Base-by-base conservation (phyloP, 2,113 vertebrate species). In the Corydoras sp. region DNA sequence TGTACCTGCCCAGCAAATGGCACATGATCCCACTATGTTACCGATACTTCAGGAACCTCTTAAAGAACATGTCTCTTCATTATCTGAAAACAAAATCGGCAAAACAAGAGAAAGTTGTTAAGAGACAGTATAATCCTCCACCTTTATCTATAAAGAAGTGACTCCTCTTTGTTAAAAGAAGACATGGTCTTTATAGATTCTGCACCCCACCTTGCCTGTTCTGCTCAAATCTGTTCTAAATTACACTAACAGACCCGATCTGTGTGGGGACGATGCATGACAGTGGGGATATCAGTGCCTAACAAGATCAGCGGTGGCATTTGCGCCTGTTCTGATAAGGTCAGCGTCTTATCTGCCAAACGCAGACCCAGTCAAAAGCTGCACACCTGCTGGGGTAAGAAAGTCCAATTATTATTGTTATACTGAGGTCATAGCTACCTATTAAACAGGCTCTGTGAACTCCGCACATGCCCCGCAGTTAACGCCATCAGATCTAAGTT, bases 271-370 rank as follows among this genome's bases (percentile, higher is more conserved):
- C 13, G 24, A 30, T 6, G 13, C 10, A n/a, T 64, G 72, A 75
- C 63, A 48, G 66, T 61, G 65, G 61, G 53, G 12, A 78, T 31
- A 24, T 62, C 49, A 32, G 65, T 30, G 73, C n/a, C 10, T 65
- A 69, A 78, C 62, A 55, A 75, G 73, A 73, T 73, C 65, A 66
- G 74, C 10, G 29, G n/a, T 79, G 77, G 43, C 70, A 76, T 79
- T 79, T 79, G 30, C 35, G 48, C 51, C 32, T 59, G 0, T 58
- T 68, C 60, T 65, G 73, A 75, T 78, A 65, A 72, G 29, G 51
- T 18, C 7, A 3, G 24, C 61, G 24, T 62, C 69, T 79, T 79
- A 79, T 79, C 77, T 79, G 50, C 5, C 13, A 15, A 14, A 73
- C 61, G 66, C 77, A 79, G 69, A 70, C 49, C 58, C 59, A 15